Base-by-base conservation (phyloP, 1,140 invertebrate genomes). In the Drosophila triauraria region DNA sequence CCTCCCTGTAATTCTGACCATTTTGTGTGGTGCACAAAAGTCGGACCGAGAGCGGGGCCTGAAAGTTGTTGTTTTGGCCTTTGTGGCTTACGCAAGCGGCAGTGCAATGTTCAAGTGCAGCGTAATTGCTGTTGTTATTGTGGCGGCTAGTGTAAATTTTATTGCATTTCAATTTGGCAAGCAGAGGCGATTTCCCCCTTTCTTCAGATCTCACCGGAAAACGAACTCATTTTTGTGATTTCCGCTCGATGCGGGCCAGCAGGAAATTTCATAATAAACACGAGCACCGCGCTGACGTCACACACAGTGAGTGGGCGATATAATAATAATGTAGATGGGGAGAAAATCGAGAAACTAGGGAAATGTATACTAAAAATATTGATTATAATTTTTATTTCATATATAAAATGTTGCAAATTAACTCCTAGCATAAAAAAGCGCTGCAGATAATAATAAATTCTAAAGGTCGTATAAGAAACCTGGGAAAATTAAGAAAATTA, bases 131-230 rank as follows among this genome's bases (percentile, higher is more conserved):
- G 69, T 65, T 84, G 72, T 57, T 72, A 74, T 51, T 75, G 63
- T 69, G 67, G 67, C 20, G 68, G 56, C 54, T 76, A 86, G 82
- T 86, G 82, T 86, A 86, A 79, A 79, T 82, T 86, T 86, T 86
- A 84, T 84, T 81, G 80, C 78, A 88, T 88, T 88, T 88, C 85
- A 88, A 88, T 88, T 88, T 90, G 84, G 80, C 71, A 88, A 62
- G 51, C 57, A 27, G 25, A 43, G 42, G 40, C 69, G 76, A 68
- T 78, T 83, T 82, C 64, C 80, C 83, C 74, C 61, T 70, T 80
- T 87, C 68, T 58, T 65, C 53, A 58, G 46, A 58, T 59, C 61
- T 61, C 43, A 72, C 85, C 84, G 84, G 84, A 88, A 88, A 88
- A 58, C 85, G 78, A 82, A 78, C 84, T 88, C 74, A 84, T 81